Percentiles rank a stretch among this genome's conserved stretches.
phyloP scores from a whole-genome alignment of 1,140 invertebrate species.

The Drosophila parvula region DNA sequence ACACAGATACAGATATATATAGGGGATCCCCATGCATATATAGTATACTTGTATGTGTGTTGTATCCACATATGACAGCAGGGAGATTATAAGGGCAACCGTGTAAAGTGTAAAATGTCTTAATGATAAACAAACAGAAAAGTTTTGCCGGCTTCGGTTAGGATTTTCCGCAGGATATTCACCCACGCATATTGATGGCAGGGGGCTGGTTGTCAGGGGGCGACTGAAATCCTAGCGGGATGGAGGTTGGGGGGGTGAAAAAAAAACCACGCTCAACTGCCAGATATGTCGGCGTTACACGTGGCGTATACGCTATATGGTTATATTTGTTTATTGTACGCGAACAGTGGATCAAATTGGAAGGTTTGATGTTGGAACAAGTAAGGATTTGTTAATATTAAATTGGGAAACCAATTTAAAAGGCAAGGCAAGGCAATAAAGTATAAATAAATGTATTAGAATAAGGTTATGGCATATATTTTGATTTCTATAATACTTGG shows the following conservation, averaged over 20 bases:
- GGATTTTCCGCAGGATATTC: slow-evolving; percentile 48
- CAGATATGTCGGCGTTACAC: slow-evolving; percentile 47
- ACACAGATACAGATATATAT: slow-evolving; percentile 13
- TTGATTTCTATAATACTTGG: neutral
- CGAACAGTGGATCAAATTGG: slow-evolving; percentile 35
- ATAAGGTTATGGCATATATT: too few relatives aligned
- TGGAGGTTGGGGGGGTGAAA: neutral
- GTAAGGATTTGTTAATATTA: neutral
- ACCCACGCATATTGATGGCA: slow-evolving; percentile 50
- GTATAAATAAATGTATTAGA: neutral
- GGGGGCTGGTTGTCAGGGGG: slow-evolving; percentile 34
- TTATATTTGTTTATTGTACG: slow-evolving; percentile 44
- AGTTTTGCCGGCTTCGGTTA: slow-evolving; percentile 67
- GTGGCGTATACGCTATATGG: slow-evolving; percentile 73
- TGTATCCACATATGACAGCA: slow-evolving; percentile 59
- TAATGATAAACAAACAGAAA: slow-evolving; percentile 83
- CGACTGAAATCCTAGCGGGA: slow-evolving; percentile 5
- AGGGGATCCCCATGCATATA: neutral
- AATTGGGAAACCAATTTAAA: too few relatives aligned
- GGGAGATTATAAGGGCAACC: slow-evolving; percentile 77
- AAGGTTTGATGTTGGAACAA: neutral
- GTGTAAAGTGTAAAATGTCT: slow-evolving; percentile 79
- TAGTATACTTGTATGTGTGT: neutral
- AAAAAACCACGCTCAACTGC: slow-evolving; percentile 41
- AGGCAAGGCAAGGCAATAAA: too few relatives aligned